Base-by-base conservation (phyloP, 2,888 invertebrate genomes). In the Thelaira solivaga region DNA sequence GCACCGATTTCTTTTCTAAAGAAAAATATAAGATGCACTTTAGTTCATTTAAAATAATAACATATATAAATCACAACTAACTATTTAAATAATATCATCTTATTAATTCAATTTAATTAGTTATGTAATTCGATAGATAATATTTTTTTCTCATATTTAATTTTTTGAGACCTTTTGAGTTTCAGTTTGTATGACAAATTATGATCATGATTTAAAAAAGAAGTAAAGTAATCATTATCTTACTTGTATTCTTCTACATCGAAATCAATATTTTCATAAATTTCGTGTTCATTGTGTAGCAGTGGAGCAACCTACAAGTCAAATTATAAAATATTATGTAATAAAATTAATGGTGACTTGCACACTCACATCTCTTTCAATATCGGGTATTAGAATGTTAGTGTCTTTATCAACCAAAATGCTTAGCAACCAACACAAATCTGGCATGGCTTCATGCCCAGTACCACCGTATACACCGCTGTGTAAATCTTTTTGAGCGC, bases 401-500 rank as follows among this genome's bases (percentile, higher is more conserved):
- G 98, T 98, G 82, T 97, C 92, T 76, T 93, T 93, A 87, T 97
- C 96, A 0, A 96, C 94, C 79, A 99, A 90, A 10, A 93, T 92
- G 85, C 94, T 93, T 90, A 99, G 91, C 47, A 99, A 88, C 86
- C 95, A 94, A 79, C 98, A 92, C 57, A 99, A 91, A 90, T 99
- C 98, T 1, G 94, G 90, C 96, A 98, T 96, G 0, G 95, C 97
- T 90, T 97, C 96, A 85, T 93, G 92, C 4, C 99, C 96, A 59
- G 95, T 94, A 61, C 99, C 99, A 62, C 99, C 99, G 89, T 94
- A 98, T 4, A 96, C 93, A 20, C 99, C 99, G 86, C 98, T 98
- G 88, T 99, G 99, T 49, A 99, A 90, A 91, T 99, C 99, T 90
- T 96, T 97, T 39, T 90, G 89, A 8, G 98, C 95, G 88, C 98